A percentile compares a stretch with the other conserved stretches of the same genome.
These are phyloP conservation scores for Epinotia demarniana DNA, from an alignment of 2,888 invertebrate species.

Conservation along the genomic window DNA sequence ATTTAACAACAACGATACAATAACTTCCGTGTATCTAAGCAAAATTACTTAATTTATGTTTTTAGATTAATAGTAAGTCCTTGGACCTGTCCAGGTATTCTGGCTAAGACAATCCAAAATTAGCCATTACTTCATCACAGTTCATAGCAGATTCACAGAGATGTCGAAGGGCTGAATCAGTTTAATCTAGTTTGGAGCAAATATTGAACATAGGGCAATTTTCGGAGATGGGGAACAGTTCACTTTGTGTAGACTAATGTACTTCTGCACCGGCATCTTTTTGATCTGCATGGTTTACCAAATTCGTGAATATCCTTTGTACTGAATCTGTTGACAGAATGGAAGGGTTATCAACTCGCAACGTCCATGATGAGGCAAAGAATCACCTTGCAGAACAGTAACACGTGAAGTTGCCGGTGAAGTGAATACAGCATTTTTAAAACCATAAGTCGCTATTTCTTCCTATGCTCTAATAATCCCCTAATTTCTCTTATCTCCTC, in stretches of 20 bases:
- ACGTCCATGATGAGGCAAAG: constrained; percentile 91
- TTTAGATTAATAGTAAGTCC: constrained; percentile 20
- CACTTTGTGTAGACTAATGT: constrained; percentile 93
- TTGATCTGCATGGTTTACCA: constrained; percentile 95
- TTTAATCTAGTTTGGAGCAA: constrained; percentile 93
- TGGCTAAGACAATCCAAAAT: constrained; percentile 96
- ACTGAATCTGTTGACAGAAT: constrained; percentile 95
- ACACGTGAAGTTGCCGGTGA: constrained; percentile 73
- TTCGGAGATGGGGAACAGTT: constrained; percentile 97
- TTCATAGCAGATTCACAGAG: constrained; percentile 95
- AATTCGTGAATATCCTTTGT: constrained; percentile 98
- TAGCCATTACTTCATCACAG: constrained; percentile 94
- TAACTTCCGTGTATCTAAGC: too few relatives aligned
- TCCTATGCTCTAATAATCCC: too few relatives aligned
- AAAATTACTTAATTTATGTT: too few relatives aligned
- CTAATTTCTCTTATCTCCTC: too few relatives aligned
- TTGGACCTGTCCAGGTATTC: constrained; percentile 93
- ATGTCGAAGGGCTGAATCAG: constrained; percentile 95
- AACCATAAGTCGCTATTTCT: constrained; percentile 52
- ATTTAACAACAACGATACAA: too few relatives aligned
- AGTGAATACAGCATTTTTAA: constrained; percentile 66
- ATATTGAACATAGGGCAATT: constrained; percentile 97
- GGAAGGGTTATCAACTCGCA: constrained; percentile 98
- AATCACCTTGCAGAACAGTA: constrained; percentile 78
- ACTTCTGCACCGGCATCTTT: constrained; percentile 97